Evolutionary conservation across 2,888 invertebrate species (phyloP).

Genomic region (Ormyrus labotus): DNA sequence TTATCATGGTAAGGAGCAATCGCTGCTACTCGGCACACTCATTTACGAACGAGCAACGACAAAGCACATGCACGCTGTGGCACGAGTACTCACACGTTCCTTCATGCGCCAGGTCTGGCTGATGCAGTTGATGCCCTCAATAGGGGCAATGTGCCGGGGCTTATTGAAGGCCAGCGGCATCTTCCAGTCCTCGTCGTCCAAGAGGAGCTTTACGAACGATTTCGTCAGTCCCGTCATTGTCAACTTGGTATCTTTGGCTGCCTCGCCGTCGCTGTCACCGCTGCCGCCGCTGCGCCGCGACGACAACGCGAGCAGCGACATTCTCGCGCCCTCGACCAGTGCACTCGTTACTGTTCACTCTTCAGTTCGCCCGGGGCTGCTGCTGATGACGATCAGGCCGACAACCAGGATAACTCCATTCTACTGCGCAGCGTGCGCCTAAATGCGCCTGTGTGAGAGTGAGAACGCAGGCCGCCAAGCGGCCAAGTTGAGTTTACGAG

Average conservation of each 20-base stretch:
- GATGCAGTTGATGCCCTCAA: conserved; percentile 81
- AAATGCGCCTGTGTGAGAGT: too few relatives aligned
- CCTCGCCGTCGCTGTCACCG: conserved; percentile 57
- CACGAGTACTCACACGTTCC: conserved; percentile 82
- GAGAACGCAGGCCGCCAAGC: too few relatives aligned
- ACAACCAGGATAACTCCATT: neutral
- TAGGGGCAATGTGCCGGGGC: conserved; percentile 85
- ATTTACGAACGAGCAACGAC: too few relatives aligned
- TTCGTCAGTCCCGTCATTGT: neutral
- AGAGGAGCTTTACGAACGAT: conserved; percentile 8
- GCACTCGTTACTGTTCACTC: neutral
- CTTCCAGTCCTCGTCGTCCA: conserved; percentile 80
- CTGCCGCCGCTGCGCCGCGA: conserved; percentile 29
- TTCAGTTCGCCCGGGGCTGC: neutral
- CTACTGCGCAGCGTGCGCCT: neutral
- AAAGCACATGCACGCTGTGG: too few relatives aligned
- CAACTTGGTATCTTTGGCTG: neutral
- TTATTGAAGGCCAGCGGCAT: conserved; percentile 85
- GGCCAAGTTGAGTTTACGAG: too few relatives aligned
- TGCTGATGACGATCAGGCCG: neutral
- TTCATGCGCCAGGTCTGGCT: conserved; percentile 94
- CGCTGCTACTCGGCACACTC: too few relatives aligned
- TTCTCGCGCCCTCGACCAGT: conserved; percentile 44
- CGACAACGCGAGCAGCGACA: conserved; percentile 63
- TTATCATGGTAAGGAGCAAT: too few relatives aligned